Base-by-base conservation (phyloP, 2,113 vertebrate species). In the Nerophis lumbriciformis region DNA sequence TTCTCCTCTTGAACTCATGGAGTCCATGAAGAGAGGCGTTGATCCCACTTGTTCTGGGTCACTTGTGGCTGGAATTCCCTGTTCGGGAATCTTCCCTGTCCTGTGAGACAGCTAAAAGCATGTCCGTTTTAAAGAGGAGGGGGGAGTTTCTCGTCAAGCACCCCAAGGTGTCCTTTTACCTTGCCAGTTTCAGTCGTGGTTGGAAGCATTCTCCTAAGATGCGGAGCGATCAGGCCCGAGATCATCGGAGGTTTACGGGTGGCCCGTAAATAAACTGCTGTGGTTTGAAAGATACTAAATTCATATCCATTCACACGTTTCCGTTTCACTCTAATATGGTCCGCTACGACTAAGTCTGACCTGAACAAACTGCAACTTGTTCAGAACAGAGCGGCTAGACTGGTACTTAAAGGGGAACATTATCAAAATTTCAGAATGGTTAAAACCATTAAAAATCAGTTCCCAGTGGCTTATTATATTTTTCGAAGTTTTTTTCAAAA, bases 21-120 rank as follows among this genome's bases (percentile, higher is more conserved):
- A 57, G 45, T 72, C 6, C 35, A 63, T 36, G 37, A 59, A 63
- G 62, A 65, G 52, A 77, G 63, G 74, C 59, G 53, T 55, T 85
- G 82, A 82, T 89, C 82, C 76, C 53, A 74, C 81, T 78, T 72
- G 88, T 88, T 90, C 83, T 68, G 89, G 87, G 79, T 90, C 86
- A 87, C 55, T 76, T 67, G 78, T 16, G 69, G 64, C 77, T 81
- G 83, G 80, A 84, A 87, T 85, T 81, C 79, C 50, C 69, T 57
- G 48, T 61, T 67, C 37, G 66, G 72, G 74, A 74, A 73, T 85
- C 80, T 62, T 75, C 72, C 76, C 8, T 37, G 56, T 79, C 80
- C 73, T 73, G 21, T 0, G 72, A 84, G 82, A 79, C 78, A 76
- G 79, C 81, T 85, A 83, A 87, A 87, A 85, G 61, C 68, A 61